Percentiles rank a stretch among this genome's conserved stretches.
Conservation (phyloP, 2,797 vertebrate genomes). For the Bucorvus abyssinicus region DNA sequence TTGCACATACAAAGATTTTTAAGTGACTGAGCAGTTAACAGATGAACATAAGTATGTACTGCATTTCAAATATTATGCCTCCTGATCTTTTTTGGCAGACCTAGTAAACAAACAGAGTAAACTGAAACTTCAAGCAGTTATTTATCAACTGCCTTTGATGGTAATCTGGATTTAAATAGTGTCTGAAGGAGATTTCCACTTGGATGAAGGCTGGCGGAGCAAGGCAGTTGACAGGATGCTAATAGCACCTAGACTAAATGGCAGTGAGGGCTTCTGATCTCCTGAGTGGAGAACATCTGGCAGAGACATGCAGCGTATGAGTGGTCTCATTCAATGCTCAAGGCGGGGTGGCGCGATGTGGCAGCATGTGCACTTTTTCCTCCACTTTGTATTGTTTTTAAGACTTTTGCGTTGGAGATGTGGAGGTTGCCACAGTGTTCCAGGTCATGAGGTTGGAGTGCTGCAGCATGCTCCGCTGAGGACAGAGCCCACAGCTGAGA, state of each 20-base stretch:
- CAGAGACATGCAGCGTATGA: background rate
- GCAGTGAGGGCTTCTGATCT: background rate
- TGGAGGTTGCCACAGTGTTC: background rate
- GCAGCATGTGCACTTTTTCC: background rate
- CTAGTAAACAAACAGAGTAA: background rate
- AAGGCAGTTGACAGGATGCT: background rate
- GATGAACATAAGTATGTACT: background rate
- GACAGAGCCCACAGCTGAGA: background rate
- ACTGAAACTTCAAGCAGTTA: background rate
- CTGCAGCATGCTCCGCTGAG: background rate
- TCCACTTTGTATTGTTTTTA: background rate
- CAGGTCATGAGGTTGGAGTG: background rate
- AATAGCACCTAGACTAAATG: background rate
- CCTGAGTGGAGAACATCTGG: background rate
- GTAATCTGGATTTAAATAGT: background rate
- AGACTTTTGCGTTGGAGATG: background rate
- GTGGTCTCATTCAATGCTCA: background rate
- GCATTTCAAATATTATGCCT: background rate
- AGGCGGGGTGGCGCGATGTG: rapidly evolving
- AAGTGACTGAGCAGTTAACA: background rate
- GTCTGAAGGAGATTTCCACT: background rate
- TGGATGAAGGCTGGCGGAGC: background rate
- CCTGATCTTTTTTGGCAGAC: background rate
- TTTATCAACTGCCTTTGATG: background rate
- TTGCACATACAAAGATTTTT: background rate